Evolutionary conservation across 2,797 vertebrate species (phyloP).

Genomic region (Tokudaia muenninki): DNA sequence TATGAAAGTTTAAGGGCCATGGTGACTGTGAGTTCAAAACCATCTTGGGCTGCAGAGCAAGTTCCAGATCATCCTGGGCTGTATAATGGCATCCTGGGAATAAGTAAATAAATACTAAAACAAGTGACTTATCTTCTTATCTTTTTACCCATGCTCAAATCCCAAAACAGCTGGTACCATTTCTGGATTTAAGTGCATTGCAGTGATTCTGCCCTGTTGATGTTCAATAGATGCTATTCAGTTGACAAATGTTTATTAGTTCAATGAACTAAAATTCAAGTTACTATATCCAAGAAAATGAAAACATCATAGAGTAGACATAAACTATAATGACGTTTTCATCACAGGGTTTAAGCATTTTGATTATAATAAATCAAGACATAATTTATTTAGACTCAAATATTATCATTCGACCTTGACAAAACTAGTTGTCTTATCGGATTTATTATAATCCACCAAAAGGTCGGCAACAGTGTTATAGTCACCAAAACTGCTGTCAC

Average conservation of each 20-base stretch:
- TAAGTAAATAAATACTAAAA: background rate
- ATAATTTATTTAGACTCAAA: constrained; percentile 18
- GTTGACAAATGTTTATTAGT: background rate
- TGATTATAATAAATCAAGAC: constrained; percentile 2
- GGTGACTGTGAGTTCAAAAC: background rate
- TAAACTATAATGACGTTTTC: background rate
- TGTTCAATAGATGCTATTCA: constrained; percentile 1
- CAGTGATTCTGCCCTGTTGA: background rate
- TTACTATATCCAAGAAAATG: background rate
- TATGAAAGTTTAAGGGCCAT: background rate
- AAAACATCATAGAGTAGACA: background rate
- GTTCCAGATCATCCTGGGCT: background rate
- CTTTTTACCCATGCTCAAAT: background rate
- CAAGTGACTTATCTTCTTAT: background rate
- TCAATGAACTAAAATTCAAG: background rate
- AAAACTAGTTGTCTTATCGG: background rate
- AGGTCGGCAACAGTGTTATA: background rate
- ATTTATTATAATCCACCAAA: background rate
- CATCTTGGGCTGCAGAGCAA: background rate
- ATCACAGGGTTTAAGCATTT: background rate
- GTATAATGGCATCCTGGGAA: background rate
- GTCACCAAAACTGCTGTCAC: background rate
- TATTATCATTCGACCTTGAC: constrained; percentile 6
- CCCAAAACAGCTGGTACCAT: background rate
- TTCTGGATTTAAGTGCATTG: background rate